Base-by-base conservation (phyloP, 2,797 vertebrate species). In the Melanotaenia pygmaea region DNA sequence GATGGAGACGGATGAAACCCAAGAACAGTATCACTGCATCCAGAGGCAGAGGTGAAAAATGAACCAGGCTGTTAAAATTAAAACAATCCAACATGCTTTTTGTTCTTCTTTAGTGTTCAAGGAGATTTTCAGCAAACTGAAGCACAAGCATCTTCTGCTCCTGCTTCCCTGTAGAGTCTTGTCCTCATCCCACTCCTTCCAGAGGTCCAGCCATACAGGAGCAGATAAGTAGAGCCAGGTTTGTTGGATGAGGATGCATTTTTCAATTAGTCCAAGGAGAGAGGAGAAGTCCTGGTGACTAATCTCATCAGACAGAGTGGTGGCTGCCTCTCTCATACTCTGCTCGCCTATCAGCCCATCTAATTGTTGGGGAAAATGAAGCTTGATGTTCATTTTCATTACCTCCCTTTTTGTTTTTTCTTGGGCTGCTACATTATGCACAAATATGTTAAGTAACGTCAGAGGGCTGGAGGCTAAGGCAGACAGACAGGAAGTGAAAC, bases 271-370 rank as follows among this genome's bases (percentile, higher is more conserved):
- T 87, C 74, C 9, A 72, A 85, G 86, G 81, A 89, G 86, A 86
- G 83, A 90, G 88, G 88, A 91, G 89, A 88, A 85, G 90, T 89
- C 89, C 92, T 81, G 91, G 84, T 81, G 90, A 86, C 78, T 94
- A 94, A 94, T 94, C 89, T 74, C 83, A 94, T 94, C 91, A 94
- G 86, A 86, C 81, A 28, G 83, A 86, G 80, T 74, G 45, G 78
- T 77, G 84, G 82, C 77, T 75, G 57, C 51, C 62, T 86, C 88
- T 28, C 82, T 82, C 56, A 1, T 67, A 28, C 77, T 80, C 82
- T 82, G 82, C 80, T 70, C 10, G 68, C 35, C 90, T 91, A 94
- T 94, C 92, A 74, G 81, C 16, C 76, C 90, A 93, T 94, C 92
- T 93, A 90, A 93, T 90, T 90, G 90, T 85, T 80, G 69, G 81